Evolutionary conservation across 2,113 vertebrate species (phyloP).

Genomic region (Physeter macrocephalus): DNA sequence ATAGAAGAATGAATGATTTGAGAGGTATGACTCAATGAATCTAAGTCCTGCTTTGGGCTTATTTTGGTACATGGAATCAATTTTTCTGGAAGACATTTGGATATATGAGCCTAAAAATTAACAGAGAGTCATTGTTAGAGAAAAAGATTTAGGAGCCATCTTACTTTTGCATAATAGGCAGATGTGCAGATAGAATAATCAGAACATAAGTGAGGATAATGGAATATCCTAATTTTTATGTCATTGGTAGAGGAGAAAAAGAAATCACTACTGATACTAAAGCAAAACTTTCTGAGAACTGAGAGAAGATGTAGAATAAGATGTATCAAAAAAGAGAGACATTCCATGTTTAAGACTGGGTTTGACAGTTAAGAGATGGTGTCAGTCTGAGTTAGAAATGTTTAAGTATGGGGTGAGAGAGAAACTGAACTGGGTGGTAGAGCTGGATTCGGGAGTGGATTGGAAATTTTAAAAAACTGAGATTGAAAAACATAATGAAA

Average conservation of each 20-base stretch:
- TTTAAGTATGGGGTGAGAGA: not conserved
- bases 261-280: not conserved
- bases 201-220: not conserved
- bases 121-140: not conserved
- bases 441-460: not conserved
- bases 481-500: not conserved
- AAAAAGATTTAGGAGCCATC: not conserved
- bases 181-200: not conserved
- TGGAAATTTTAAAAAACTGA: not conserved
- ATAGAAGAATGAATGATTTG: not conserved
- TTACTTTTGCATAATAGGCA: not conserved
- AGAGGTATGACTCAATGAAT: not conserved
- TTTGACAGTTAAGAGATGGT: not conserved
- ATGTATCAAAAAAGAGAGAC: not conserved
- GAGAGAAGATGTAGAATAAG: not conserved
- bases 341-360: not conserved
- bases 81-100: not conserved
- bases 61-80: not conserved
- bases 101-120: not conserved
- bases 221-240: not conserved
- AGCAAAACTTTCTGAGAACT: not conserved
- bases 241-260: not conserved
- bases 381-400: not conserved
- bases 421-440: not conserved
- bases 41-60: not conserved